These are phyloP conservation scores for Leucosticte australis DNA, from an alignment of 2,113 vertebrate genomes.

Conservation along the genomic window DNA sequence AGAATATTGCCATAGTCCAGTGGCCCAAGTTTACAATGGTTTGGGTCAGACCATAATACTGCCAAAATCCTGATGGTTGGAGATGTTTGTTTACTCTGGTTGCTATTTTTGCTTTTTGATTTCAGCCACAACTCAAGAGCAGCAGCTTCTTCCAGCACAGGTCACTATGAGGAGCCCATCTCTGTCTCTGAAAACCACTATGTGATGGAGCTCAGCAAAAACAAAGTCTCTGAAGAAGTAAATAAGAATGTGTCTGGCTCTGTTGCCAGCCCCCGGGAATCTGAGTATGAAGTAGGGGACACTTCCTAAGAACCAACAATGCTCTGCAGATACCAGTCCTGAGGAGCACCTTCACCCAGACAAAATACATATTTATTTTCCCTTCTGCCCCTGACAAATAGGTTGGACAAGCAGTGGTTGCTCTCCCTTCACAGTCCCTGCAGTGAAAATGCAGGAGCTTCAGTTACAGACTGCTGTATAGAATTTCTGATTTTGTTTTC, in stretches of 20 bases:
- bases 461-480: background rate
- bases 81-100: background rate
- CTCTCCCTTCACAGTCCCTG: background rate
- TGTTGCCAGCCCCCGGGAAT: background rate
- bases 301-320: background rate
- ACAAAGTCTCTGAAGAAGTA: background rate
- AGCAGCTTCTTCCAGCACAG: background rate
- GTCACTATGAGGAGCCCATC: conserved; percentile 31
- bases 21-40: background rate
- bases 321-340: background rate
- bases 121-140: background rate
- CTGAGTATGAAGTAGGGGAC: conserved; percentile 14
- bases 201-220: background rate
- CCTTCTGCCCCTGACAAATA: background rate
- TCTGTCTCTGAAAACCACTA: background rate
- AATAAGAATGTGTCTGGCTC: background rate
- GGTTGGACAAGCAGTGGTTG: background rate
- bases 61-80: background rate
- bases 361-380: background rate
- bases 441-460: background rate
- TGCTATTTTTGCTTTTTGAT: background rate
- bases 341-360: background rate
- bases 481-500: background rate
- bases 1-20: background rate
- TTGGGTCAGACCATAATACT: background rate